Percentiles rank a stretch among this genome's conserved stretches.
These are phyloP conservation scores for Hyles vespertilio DNA, from an alignment of 1,140 invertebrate species.

Conservation along the genomic window DNA sequence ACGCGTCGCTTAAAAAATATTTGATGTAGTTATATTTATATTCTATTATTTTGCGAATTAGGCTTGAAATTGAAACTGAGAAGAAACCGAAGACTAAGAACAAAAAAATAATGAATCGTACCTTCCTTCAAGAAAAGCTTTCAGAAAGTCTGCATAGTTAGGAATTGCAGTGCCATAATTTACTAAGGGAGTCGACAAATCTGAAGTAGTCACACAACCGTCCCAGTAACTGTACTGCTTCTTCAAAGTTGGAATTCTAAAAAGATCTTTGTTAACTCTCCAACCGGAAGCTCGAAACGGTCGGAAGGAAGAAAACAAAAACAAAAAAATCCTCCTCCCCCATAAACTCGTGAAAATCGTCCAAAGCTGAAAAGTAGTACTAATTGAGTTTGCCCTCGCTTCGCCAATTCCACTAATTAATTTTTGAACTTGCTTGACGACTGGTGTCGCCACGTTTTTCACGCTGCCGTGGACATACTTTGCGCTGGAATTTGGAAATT, in stretches of 20 bases:
- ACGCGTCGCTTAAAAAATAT: too few species aligned
- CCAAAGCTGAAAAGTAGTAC: conserved; percentile 15
- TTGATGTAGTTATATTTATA: too few species aligned
- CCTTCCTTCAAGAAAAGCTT: too few species aligned
- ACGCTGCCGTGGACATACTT: background rate
- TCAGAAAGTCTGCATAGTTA: too few species aligned
- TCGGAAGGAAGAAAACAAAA: conserved; percentile 16
- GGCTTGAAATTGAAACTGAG: too few species aligned
- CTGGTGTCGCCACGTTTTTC: conserved; percentile 4
- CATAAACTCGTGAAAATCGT: conserved; percentile 26
- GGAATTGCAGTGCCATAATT: too few species aligned
- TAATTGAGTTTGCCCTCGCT: conserved; percentile 51
- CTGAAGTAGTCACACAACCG: background rate
- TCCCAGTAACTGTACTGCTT: background rate
- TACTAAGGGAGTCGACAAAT: too few species aligned
- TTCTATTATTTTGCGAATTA: too few species aligned
- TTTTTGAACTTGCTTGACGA: conserved; percentile 45
- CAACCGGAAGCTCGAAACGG: conserved; percentile 1
- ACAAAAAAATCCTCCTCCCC: conserved; percentile 15
- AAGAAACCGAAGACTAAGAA: too few species aligned
- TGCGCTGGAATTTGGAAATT: background rate
- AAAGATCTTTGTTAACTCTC: background rate
- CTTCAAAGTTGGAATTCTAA: background rate
- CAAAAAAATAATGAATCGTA: too few species aligned
- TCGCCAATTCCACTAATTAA: conserved; percentile 55